Base-by-base conservation (phyloP, 2,888 invertebrate species). In the Drosophila eohydei region DNA sequence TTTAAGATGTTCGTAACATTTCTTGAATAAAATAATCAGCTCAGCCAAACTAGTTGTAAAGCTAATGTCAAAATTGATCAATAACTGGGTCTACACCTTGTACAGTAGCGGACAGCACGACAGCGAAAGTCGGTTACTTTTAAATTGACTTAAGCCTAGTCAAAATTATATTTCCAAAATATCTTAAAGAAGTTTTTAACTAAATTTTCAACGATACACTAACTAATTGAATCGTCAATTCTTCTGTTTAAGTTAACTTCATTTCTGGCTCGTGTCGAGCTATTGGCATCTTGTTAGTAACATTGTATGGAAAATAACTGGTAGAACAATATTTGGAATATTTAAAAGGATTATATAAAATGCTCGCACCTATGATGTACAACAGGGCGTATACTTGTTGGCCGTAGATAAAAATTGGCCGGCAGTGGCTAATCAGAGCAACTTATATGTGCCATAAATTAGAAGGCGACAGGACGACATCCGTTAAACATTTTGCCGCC, bases 391-490 rank as follows among this genome's bases (percentile, higher is more conserved):
- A 52, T 63, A 58, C 41, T 51, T 59, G 56, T 36, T 48, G 58
- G 48, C 14, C 11, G 9, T n/a, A 61, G 81, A 89, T 87, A 87
- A 84, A 80, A 58, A 78, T 81, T 79, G 60, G 62, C 65, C 62
- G 60, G 55, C 51, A 57, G 51, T 63, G 46, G 62, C 80, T 81
- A 87, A 87, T 87, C 86, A 81, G 86, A 75, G 83, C 81, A 89
- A 83, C 89, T 88, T 85, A 88, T 81, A 85, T 80, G 83, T 71
- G 85, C 85, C 88, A 87, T 87, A 87, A 87, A 87, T 87, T 89
- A 87, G 81, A 69, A 73, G 85, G 84, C 84, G 75, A 80, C 82
- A 75, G 74, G 54, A 72, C 74, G 83, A 80, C 82, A 83, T 74
- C 86, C 83, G 78, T 82, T 78, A 72, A 79, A 79, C 81, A 83